These are phyloP conservation scores for Siniperca chuatsi DNA, from an alignment of 2,113 vertebrate species.

Conservation along the genomic window DNA sequence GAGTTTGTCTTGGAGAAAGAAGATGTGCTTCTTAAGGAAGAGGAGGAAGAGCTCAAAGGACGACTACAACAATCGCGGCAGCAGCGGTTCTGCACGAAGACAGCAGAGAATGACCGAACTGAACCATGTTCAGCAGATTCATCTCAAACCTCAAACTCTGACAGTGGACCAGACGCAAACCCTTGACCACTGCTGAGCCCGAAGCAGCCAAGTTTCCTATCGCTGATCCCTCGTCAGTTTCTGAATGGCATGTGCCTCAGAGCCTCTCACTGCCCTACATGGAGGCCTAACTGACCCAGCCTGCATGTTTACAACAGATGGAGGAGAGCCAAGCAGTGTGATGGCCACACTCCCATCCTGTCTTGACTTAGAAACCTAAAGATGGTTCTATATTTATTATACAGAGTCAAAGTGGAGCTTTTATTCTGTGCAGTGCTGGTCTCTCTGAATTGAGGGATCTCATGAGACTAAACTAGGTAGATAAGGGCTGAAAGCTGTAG, in stretches of 20 bases:
- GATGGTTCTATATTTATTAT: constrained; percentile 13
- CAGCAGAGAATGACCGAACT: constrained; percentile 35
- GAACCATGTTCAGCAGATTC: constrained; percentile 33
- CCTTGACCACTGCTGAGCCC: constrained; percentile 49
- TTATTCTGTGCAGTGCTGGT: constrained; percentile 10
- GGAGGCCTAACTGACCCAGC: constrained; percentile 42
- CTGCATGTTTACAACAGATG: constrained; percentile 41
- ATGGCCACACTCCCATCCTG: not conserved
- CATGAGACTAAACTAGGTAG: constrained; percentile 33
- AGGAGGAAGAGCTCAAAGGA: constrained; percentile 35
- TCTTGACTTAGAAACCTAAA: constrained; percentile 26
- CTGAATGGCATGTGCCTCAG: constrained; percentile 47
- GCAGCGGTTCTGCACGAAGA: constrained; percentile 29
- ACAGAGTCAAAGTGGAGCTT: not conserved
- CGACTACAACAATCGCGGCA: constrained; percentile 8
- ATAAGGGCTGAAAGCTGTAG: constrained; percentile 12
- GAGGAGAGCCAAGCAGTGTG: constrained; percentile 11
- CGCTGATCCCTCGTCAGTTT: constrained; percentile 37
- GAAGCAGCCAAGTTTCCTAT: constrained; percentile 20
- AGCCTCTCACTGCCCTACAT: constrained; percentile 62
- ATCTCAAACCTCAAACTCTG: constrained; percentile 29
- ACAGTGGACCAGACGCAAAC: constrained; percentile 33
- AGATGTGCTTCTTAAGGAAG: constrained; percentile 56
- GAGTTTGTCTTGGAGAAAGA: constrained; percentile 79
- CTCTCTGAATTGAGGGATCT: constrained; percentile 3